These are phyloP conservation scores for Nymphalis urticae DNA, from an alignment of 2,888 invertebrate genomes.

Conservation along the genomic window DNA sequence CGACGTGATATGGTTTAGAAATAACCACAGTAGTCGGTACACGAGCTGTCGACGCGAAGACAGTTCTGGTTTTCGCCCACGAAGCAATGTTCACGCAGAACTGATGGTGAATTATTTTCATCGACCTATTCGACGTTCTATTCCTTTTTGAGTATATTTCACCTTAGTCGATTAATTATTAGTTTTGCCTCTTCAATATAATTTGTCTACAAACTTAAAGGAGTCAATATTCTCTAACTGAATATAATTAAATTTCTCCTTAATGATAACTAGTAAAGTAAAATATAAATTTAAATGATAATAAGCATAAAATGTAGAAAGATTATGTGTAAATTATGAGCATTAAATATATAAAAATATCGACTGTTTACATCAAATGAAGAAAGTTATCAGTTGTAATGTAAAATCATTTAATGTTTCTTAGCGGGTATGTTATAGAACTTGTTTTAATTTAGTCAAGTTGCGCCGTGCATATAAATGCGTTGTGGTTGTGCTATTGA, in stretches of 20 bases:
- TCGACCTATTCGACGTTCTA: slow-evolving; percentile 52
- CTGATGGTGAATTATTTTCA: slow-evolving; percentile 74
- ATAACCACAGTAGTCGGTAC: slow-evolving; percentile 60
- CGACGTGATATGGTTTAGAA: slow-evolving; percentile 77
- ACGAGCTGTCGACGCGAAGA: slow-evolving; percentile 59
- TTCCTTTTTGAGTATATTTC: slow-evolving; percentile 54
- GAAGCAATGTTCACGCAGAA: slow-evolving; percentile 67
- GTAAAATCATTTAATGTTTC: slow-evolving; percentile 1
- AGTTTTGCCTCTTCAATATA: neutral
- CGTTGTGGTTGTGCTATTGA: slow-evolving; percentile 70
- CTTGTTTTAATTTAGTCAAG: slow-evolving; percentile 28
- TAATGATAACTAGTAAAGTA: no score
- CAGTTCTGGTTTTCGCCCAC: slow-evolving; percentile 57
- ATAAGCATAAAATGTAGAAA: no score
- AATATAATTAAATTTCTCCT: no score
- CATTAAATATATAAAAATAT: no score
- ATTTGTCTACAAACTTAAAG: no score
- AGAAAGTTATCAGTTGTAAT: no score
- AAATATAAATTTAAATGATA: no score
- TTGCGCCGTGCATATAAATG: slow-evolving; percentile 60
- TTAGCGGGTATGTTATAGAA: slow-evolving; percentile 17
- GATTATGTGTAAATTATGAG: no score
- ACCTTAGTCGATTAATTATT: slow-evolving; percentile 1
- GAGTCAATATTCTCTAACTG: no score
- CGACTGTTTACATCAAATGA: no score